Evolutionary conservation across 2,113 vertebrate genomes (phyloP).

Genomic region (Dissostichus mawsoni): DNA sequence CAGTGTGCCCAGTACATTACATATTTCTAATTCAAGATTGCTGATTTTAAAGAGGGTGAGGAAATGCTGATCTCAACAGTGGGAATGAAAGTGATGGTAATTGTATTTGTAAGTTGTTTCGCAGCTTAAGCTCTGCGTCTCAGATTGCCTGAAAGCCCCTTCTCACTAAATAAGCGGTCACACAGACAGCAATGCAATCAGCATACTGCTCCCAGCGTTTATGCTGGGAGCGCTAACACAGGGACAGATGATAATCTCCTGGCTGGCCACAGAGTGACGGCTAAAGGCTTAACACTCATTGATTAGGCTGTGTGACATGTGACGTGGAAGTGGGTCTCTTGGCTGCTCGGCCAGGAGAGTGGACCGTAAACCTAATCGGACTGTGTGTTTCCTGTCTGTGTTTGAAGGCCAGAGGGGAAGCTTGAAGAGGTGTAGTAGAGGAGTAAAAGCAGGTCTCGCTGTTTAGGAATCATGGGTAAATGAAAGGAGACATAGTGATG

Average conservation of each 20-base stretch:
- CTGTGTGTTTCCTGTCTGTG: constrained; percentile 25
- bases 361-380: constrained; percentile 47
- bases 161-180: constrained; percentile 37
- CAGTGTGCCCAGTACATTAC: not conserved
- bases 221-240: constrained; percentile 59
- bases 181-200: constrained; percentile 46
- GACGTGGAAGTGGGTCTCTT: constrained; percentile 55
- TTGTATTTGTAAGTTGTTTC: constrained; percentile 45
- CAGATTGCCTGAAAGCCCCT: constrained; percentile 23
- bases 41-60: not conserved
- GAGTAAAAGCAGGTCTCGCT: constrained; percentile 45
- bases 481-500: constrained; percentile 67
- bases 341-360: constrained; percentile 37
- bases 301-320: constrained; percentile 75
- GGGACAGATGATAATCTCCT: constrained; percentile 74
- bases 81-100: not conserved
- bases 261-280: constrained; percentile 55
- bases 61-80: not conserved
- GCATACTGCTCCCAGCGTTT: constrained; percentile 74
- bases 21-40: not conserved
- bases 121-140: constrained; percentile 26
- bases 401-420: not conserved
- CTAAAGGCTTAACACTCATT: constrained; percentile 72
- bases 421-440: constrained; percentile 20
- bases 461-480: constrained; percentile 63